Evolutionary conservation across 2,113 vertebrate species (phyloP), one percentile per base, ranked within the genome.

Genomic region (Tragelaphus buxtoni): DNA sequence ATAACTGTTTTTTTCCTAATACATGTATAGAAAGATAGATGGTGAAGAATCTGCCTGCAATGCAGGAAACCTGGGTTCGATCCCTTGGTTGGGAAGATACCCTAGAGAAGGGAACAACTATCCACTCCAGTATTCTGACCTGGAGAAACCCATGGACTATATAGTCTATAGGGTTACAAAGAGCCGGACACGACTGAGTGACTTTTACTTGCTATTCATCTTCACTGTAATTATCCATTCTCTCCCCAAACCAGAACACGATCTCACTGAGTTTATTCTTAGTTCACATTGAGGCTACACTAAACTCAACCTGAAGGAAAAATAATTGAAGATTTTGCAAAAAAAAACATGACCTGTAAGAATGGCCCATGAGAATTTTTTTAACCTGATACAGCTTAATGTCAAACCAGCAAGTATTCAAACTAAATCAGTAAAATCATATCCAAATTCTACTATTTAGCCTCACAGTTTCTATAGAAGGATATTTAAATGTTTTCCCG

Each of bases 401-500:
- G 98, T 99, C 5, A 99, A 99, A 95, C 96, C 99, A 91, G 98
- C 98, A 95, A 98, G 98, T 97, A 98, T 98, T 94, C 98, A 99
- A 98, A 99, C 97, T 83, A 98, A 98, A 85, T 97, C 98, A 83
- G 95, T 97, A 95, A 98, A 98, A 97, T 98, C 94, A 39, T 98
- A 98, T 94, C 97, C 98, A 56, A 96, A 98, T 7, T 96, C 98
- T 63, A 97, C 87, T 80, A 94, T 96, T 24, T 90, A 98, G 28
- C 98, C 98, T 88, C 99, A 98, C 85, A 99, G 98, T 91, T 98
- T 99, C 97, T 99, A 98, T 92, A 99, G 99, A 98, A 99, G 98
- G 98, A 98, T 99, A 98, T 80, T 98, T 98, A 65, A 56, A 53
- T 58, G 88, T 93, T 85, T 89, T 84, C 39, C 26, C 32, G 14